phyloP scores from a whole-genome alignment of 2,888 invertebrate genomes.

The Parochlus steinenii region DNA sequence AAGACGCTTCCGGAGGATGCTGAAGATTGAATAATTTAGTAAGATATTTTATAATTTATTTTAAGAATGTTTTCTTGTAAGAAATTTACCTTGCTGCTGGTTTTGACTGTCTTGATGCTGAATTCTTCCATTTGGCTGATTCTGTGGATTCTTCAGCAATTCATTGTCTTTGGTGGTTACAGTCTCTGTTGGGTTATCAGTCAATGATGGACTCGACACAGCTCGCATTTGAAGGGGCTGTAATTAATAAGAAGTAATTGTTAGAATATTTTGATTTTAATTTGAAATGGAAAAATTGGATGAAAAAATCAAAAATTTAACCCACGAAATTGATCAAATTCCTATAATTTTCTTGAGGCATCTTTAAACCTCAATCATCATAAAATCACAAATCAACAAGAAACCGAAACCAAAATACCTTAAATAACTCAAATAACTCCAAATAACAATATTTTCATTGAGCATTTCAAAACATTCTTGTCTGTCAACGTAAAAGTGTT shows the following conservation, averaged over 20 bases:
- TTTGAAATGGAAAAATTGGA: too few species aligned
- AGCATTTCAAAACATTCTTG: too few species aligned
- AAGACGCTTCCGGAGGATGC: conserved; percentile 37
- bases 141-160: conserved; percentile 13
- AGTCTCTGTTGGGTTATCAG: conserved; percentile 19
- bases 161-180: conserved; percentile 13
- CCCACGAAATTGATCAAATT: too few species aligned
- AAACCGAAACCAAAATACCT: too few species aligned
- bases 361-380: too few species aligned
- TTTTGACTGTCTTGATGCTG: neutral
- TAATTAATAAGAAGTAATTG: conserved; percentile 12
- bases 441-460: too few species aligned
- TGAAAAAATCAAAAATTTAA: too few species aligned
- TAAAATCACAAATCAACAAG: too few species aligned
- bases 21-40: neutral
- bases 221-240: conserved; percentile 28
- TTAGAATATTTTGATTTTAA: too few species aligned
- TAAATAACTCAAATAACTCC: too few species aligned
- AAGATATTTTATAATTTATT: neutral
- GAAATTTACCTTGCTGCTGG: conserved; percentile 4
- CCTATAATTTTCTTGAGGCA: too few species aligned
- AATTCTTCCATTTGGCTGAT: conserved; percentile 6
- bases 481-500: too few species aligned
- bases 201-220: conserved; percentile 28
- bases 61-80: neutral